phyloP scores from a whole-genome alignment of 2,888 invertebrate species.

The Pterostichus niger region DNA sequence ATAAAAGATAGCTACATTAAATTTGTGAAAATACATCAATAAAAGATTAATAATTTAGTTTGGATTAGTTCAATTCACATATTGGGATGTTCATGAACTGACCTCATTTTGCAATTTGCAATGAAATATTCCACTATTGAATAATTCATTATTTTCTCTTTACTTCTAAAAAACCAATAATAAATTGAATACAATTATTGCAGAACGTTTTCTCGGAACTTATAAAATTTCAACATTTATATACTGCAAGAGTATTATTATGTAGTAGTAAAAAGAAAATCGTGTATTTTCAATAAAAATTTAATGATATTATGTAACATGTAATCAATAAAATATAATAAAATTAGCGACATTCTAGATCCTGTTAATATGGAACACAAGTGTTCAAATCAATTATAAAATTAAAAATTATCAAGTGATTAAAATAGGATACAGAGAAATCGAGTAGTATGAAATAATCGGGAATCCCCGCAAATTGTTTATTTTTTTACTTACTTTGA shows the following conservation, averaged over 20 bases:
- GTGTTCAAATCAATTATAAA: conserved; percentile 11
- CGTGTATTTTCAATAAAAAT: conserved; percentile 31
- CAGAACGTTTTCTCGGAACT: conserved; percentile 1
- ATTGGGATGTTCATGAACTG: conserved; percentile 8
- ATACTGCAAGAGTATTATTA: not conserved
- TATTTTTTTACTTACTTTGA: not conserved
- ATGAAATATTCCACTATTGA: not conserved
- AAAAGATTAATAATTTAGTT: not conserved
- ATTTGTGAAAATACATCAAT: conserved; percentile 16
- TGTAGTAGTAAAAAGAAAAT: conserved; percentile 30
- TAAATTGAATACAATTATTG: not conserved
- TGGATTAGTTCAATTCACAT: conserved; percentile 24
- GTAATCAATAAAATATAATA: conserved; percentile 14
- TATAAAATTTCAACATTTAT: conserved; percentile 29
- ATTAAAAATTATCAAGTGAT: not conserved
- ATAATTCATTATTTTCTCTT: conserved; percentile 30
- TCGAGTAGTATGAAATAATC: not conserved
- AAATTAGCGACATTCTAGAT: conserved; percentile 1
- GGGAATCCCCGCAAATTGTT: conserved; percentile 11
- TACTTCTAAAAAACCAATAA: not conserved
- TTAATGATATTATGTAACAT: conserved; percentile 36
- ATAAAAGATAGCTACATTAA: not conserved
- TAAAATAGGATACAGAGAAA: not conserved
- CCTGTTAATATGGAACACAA: conserved; percentile 14
- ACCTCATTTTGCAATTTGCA: conserved; percentile 19